Percentiles rank a stretch among this genome's conserved stretches.
Evolutionary conservation across 2,797 vertebrate genomes (phyloP).

Genomic region (Cryptoblepharus egeriae): DNA sequence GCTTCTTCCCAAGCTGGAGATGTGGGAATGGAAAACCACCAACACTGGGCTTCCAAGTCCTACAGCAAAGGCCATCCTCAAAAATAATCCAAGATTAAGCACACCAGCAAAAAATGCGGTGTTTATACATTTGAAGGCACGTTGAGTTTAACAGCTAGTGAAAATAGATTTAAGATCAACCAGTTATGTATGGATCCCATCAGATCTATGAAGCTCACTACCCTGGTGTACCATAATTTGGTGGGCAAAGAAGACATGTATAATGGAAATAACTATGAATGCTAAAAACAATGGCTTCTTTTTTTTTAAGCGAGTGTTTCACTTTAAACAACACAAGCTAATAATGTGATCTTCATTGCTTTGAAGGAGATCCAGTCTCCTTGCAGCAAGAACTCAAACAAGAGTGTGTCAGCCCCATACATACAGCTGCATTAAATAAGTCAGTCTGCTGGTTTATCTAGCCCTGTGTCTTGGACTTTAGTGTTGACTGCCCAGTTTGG

Average conservation of each 20-base stretch:
- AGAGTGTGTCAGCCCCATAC: background rate
- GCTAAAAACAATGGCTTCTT: too few relatives aligned
- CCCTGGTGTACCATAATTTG: too few relatives aligned
- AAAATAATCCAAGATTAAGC: rapidly evolving
- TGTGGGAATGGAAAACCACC: background rate
- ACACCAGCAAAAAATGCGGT: background rate
- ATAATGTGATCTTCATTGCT: background rate
- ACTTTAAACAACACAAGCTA: too few relatives aligned
- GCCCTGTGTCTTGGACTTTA: background rate
- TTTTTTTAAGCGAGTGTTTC: too few relatives aligned
- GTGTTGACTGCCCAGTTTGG: background rate
- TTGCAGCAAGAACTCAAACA: background rate
- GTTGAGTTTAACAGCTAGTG: background rate
- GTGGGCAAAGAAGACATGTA: background rate
- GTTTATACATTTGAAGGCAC: conserved; percentile 1
- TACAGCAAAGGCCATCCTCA: background rate
- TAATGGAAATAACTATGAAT: background rate
- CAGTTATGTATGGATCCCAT: background rate
- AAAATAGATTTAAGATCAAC: background rate
- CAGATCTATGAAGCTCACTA: background rate
- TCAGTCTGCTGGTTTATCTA: too few relatives aligned
- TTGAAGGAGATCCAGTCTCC: background rate
- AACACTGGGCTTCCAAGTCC: background rate
- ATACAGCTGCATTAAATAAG: too few relatives aligned
- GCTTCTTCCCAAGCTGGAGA: background rate